phyloP scores from a whole-genome alignment of 1,140 invertebrate species.

The Lordiphosa mommai region DNA sequence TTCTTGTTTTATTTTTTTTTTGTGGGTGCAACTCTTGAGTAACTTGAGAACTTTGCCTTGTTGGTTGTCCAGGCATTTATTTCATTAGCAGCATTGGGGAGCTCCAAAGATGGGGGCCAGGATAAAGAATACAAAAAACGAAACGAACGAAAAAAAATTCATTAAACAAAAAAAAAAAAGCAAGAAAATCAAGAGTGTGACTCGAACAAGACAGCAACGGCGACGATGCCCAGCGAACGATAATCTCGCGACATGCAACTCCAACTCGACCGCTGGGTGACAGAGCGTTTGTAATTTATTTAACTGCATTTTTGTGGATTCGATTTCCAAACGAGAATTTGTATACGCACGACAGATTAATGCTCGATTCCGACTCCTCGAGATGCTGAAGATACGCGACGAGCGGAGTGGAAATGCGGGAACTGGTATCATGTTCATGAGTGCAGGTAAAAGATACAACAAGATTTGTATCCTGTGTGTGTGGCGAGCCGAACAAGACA shows the following conservation, averaged over 20 bases:
- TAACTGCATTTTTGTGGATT: slow-evolving; percentile 77
- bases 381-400: slow-evolving; percentile 61
- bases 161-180: slow-evolving; percentile 46
- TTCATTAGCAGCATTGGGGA: slow-evolving; percentile 53
- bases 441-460: slow-evolving; percentile 64
- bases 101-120: slow-evolving; percentile 41
- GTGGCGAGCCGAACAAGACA: slow-evolving; percentile 32
- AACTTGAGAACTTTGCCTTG: slow-evolving; percentile 56
- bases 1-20: slow-evolving; percentile 17
- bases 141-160: slow-evolving; percentile 40
- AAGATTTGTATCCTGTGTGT: slow-evolving; percentile 26
- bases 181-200: slow-evolving; percentile 35
- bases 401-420: slow-evolving; percentile 28
- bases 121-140: slow-evolving; percentile 20
- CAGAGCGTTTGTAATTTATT: slow-evolving; percentile 78
- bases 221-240: slow-evolving; percentile 57
- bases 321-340: slow-evolving; percentile 68
- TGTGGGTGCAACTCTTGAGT: slow-evolving; percentile 26
- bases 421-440: slow-evolving; percentile 21
- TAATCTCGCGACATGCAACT: slow-evolving; percentile 67
- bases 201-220: slow-evolving; percentile 21
- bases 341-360: slow-evolving; percentile 62
- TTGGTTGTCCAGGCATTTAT: slow-evolving; percentile 66
- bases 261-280: slow-evolving; percentile 60
- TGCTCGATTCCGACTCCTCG: slow-evolving; percentile 23